Conservation (phyloP, 2,113 vertebrate species). For the Caranx ignobilis region DNA sequence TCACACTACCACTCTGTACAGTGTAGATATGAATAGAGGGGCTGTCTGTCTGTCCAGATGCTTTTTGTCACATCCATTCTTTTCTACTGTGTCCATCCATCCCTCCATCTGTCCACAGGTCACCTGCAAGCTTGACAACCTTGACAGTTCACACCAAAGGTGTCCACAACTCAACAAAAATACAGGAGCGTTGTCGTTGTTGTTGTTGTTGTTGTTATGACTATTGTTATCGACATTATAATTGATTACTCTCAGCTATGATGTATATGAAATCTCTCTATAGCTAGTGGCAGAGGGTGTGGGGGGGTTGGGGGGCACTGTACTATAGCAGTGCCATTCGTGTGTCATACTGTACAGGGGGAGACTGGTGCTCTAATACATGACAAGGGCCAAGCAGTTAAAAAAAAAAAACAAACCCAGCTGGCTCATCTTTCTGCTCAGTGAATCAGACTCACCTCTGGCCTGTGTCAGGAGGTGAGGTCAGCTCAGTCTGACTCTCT, state of each 20-base stretch:
- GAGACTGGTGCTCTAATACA: conserved; percentile 59
- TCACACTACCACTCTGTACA: conserved; percentile 53
- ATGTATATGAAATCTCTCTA: conserved; percentile 68
- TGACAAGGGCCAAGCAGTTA: not conserved
- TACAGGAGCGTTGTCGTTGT: conserved; percentile 57
- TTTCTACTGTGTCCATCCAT: conserved; percentile 50
- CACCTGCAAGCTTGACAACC: conserved; percentile 63
- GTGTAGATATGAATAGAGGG: conserved; percentile 40
- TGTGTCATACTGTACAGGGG: conserved; percentile 59
- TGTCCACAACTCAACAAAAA: conserved; percentile 74
- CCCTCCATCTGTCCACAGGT: conserved; percentile 65
- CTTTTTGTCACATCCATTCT: conserved; percentile 51
- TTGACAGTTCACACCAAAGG: conserved; percentile 82
- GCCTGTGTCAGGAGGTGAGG: conserved; percentile 26
- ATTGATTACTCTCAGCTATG: conserved; percentile 66
- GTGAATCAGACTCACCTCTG: not conserved
- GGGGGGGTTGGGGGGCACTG: conserved; percentile 2
- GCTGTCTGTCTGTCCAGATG: conserved; percentile 77
- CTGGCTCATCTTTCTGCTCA: conserved; percentile 23
- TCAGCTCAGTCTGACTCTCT: not conserved
- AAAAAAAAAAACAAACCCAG: not conserved
- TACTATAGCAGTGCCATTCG: conserved; percentile 36
- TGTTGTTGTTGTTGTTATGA: conserved; percentile 67
- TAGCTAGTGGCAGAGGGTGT: conserved; percentile 52
- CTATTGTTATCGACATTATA: conserved; percentile 72